A percentile compares a stretch with the other conserved stretches of the same genome.
Evolutionary conservation across 2,888 invertebrate species (phyloP).

Genomic region (Drosophila peninsularis): DNA sequence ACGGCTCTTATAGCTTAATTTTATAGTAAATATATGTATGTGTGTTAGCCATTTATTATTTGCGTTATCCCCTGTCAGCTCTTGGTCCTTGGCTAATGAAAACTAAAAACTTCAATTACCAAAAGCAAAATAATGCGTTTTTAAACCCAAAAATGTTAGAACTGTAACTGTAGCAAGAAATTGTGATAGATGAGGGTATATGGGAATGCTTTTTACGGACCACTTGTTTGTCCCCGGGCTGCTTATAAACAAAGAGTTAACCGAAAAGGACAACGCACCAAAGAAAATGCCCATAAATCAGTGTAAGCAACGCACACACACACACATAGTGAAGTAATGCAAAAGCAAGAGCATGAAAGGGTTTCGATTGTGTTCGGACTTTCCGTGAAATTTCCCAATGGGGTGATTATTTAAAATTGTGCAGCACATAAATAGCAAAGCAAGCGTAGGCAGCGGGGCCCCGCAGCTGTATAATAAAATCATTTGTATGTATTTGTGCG

Average conservation of each 20-base stretch:
- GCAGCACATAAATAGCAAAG: slow-evolving; percentile 70
- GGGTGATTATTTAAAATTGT: slow-evolving; percentile 84
- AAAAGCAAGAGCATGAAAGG: slow-evolving; percentile 60
- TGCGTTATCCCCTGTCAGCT: slow-evolving; percentile 55
- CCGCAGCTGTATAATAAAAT: slow-evolving; percentile 40
- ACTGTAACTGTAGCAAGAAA: slow-evolving; percentile 58
- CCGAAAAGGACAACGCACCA: slow-evolving; percentile 59
- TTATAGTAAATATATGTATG: slow-evolving; percentile 28
- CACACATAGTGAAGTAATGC: slow-evolving; percentile 47
- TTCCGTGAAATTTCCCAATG: slow-evolving; percentile 80
- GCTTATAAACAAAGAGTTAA: slow-evolving; percentile 75
- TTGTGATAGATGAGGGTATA: slow-evolving; percentile 82
- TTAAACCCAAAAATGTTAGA: slow-evolving; percentile 75
- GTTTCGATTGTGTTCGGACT: slow-evolving; percentile 59
- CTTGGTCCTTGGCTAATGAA: slow-evolving; percentile 64
- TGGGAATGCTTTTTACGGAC: slow-evolving; percentile 71
- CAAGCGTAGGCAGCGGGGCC: slow-evolving; percentile 47
- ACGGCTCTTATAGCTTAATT: slow-evolving; percentile 58
- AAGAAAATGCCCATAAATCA: slow-evolving; percentile 82
- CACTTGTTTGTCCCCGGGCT: slow-evolving; percentile 71
- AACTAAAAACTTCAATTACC: slow-evolving; percentile 82
- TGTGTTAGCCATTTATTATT: slow-evolving; percentile 42
- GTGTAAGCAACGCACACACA: slow-evolving; percentile 65
- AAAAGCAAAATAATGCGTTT: slow-evolving; percentile 69
- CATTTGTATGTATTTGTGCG: slow-evolving; percentile 7